A percentile compares a stretch with the other conserved stretches of the same genome.
Evolutionary conservation across 37 sponge, comb jelly and placozoan genomes (phyloP).

Genomic region (Beroe forskalii): DNA sequence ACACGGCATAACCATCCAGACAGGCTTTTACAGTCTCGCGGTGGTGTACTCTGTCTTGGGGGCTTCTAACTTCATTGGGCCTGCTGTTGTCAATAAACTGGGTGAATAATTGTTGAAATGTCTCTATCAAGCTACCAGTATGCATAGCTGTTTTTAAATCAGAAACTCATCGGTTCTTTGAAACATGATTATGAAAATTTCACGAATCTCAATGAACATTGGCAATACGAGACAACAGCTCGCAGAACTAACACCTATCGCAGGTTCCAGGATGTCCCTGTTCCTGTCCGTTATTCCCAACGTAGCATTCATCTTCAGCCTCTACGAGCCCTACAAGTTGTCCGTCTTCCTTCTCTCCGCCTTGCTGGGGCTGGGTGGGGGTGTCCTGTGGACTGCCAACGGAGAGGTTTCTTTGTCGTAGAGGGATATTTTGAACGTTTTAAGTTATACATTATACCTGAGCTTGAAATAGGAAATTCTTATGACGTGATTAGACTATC

Average conservation of each 20-base stretch:
- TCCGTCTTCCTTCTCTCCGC: slow-evolving; percentile 3
- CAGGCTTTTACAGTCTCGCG: slow-evolving; percentile 41
- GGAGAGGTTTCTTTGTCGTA: not conserved
- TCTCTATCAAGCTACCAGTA: no score
- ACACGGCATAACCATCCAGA: slow-evolving; percentile 24
- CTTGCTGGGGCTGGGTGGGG: not conserved
- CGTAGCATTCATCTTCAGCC: not conserved
- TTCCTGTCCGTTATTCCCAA: not conserved
- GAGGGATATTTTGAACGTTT: no score
- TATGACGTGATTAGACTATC: no score
- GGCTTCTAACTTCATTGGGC: not conserved
- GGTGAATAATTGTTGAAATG: no score
- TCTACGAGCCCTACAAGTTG: slow-evolving; percentile 31
- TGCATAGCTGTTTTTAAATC: no score
- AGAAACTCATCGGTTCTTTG: no score
- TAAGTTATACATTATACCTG: no score
- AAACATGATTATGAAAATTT: no score
- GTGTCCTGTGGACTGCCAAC: slow-evolving; percentile 16
- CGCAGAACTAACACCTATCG: no score
- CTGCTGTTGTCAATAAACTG: slow-evolving; percentile 34
- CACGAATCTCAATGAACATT: no score
- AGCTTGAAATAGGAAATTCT: no score
- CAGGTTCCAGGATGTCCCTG: slow-evolving; percentile 13
- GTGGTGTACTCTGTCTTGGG: not conserved
- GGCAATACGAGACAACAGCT: no score